Evolutionary conservation across 2,888 invertebrate genomes (phyloP), one percentile per base, ranked within the genome.

Genomic region (Hoplodrina ambigua): DNA sequence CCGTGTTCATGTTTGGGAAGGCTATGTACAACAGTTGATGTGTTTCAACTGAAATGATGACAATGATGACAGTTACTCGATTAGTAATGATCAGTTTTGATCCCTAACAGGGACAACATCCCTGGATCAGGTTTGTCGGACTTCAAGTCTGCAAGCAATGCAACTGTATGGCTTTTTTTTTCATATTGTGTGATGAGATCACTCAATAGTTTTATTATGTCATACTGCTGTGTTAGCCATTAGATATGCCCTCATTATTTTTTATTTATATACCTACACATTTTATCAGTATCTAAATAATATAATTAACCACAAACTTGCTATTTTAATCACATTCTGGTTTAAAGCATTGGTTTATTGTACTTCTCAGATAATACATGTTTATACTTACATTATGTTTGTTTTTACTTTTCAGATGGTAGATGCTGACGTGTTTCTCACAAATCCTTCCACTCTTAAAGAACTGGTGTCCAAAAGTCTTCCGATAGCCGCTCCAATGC

Each of bases 361-460:
- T 52, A 5, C 13, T 62, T 25, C 19, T 41, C 11, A 33, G 33
- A 52, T 52, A 33, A 57, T 10, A 15, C 15, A 15, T n/a, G 2
- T 33, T 37, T 15, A 15, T 54, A 20, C 15, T 33, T 17, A 49
- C n/a, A 19, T 17, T 44, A 15, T 15, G 19, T 37, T 19, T 30
- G 17, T 70, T 44, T 61, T 75, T 58, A n/a, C n/a, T 57, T 89
- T 96, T 46, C 93, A 98, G 98, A 97, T 98, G 94, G 86, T 99
- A 66, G 99, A 99, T 92, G 97, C 98, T 19, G 99, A 99, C 94
- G 98, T 97, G 6, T 97, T 99, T 85, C 91, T 99, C 8, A 97
- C 97, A 13, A 97, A 98, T 81, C 94, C 96, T 0, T 90, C 96
- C 17, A 96, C 97, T 0, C 90, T 99, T 0, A 95, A 96, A 71